These are phyloP conservation scores for Erpornis zantholeuca DNA, from an alignment of 2,113 vertebrate genomes.

Conservation along the genomic window DNA sequence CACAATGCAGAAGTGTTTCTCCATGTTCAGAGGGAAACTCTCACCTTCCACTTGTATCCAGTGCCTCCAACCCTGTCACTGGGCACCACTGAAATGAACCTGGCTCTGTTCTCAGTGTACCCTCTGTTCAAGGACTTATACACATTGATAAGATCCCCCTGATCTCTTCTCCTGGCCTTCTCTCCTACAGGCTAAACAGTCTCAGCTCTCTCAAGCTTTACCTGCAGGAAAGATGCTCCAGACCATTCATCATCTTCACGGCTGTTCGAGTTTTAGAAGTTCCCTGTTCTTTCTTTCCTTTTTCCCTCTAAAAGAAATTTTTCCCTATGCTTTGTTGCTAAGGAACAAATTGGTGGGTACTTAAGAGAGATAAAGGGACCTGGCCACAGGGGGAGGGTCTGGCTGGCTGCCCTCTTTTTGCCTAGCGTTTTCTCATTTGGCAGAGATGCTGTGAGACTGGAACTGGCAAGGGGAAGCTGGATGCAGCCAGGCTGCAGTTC, in stretches of 20 bases:
- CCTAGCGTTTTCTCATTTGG: too few relatives aligned
- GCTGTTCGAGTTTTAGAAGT: too few relatives aligned
- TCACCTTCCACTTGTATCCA: background rate
- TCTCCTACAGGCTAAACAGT: background rate
- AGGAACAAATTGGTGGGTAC: too few relatives aligned
- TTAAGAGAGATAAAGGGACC: too few relatives aligned
- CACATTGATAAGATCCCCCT: background rate
- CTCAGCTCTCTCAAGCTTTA: background rate
- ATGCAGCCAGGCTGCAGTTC: too few relatives aligned
- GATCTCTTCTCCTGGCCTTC: background rate
- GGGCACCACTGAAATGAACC: background rate
- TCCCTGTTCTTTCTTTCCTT: too few relatives aligned
- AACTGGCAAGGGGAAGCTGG: too few relatives aligned
- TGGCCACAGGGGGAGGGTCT: too few relatives aligned
- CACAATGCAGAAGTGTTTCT: background rate
- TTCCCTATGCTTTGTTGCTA: too few relatives aligned
- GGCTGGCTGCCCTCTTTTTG: too few relatives aligned
- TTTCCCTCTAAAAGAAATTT: too few relatives aligned
- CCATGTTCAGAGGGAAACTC: background rate
- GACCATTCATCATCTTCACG: background rate
- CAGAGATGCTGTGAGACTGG: too few relatives aligned
- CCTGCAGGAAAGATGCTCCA: background rate
- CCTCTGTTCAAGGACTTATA: background rate
- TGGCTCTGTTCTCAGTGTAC: background rate
- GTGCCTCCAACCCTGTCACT: background rate